Conservation (phyloP, 1,140 invertebrate species). For the Macrobrachium nipponense region DNA sequence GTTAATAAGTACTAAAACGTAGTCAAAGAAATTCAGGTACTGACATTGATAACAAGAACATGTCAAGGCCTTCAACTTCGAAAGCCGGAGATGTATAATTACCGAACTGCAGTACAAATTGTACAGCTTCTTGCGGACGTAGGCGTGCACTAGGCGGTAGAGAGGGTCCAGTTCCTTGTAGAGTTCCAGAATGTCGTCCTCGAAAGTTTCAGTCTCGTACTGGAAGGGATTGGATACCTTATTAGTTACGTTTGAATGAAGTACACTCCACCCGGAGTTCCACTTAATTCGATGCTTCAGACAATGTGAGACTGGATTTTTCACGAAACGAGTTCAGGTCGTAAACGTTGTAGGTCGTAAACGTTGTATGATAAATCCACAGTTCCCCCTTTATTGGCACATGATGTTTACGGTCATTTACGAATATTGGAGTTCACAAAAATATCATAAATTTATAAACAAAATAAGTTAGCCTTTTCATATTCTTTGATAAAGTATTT, state of each 20-base stretch:
- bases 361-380: too few species aligned
- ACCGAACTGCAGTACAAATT: conserved; percentile 67
- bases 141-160: conserved; percentile 71
- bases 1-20: too few species aligned
- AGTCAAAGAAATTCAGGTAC: too few species aligned
- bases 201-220: conserved; percentile 66
- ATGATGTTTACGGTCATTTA: too few species aligned
- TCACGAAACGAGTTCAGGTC: too few species aligned
- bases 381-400: too few species aligned
- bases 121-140: conserved; percentile 69
- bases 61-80: too few species aligned
- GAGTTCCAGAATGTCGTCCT: conserved; percentile 67
- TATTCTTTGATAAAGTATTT: too few species aligned
- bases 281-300: conserved; percentile 76
- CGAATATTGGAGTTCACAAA: too few species aligned
- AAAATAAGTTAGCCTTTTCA: too few species aligned
- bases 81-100: background rate
- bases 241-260: conserved; percentile 24
- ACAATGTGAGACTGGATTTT: background rate
- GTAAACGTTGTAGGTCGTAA: too few species aligned
- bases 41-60: conserved; percentile 70
- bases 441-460: too few species aligned
- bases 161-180: conserved; percentile 69
- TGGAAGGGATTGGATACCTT: conserved; percentile 73
- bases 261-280: conserved; percentile 70